Evolutionary conservation across 2,888 invertebrate species (phyloP), one percentile per base, ranked within the genome.

Genomic region (Argynnis bischoffii): DNA sequence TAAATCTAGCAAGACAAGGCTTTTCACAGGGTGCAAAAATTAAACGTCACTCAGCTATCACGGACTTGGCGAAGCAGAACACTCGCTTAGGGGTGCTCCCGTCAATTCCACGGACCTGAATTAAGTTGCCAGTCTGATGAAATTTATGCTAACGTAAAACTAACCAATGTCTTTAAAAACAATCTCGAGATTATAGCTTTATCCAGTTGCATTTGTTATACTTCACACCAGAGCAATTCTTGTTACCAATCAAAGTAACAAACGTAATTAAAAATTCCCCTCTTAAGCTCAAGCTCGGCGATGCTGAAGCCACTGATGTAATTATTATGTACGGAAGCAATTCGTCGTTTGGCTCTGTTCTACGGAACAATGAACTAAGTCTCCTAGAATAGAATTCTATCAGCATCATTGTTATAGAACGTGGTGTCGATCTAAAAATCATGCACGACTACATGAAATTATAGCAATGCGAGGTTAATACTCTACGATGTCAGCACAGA

Each of bases 401-500:
- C 63, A 67, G 46, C 55, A 63, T 64, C 60, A 63, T 63, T 35
- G 41, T 60, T 53, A 50, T 50, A 46, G 53, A 59, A 66, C 46
- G 48, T 64, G 47, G 35, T 65, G 60, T 66, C 63, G 83, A 83
- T 84, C 82, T 80, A 80, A 69, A 87, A 86, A 82, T 79, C 77
- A 78, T 84, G 83, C 78, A 82, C 80, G 82, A 83, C 83, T 83
- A 81, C 79, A 82, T 79, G 84, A 88, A 85, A 80, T 86, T 78
- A 77, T 74, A 82, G 79, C 81, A 82, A 81, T 81, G 83, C 81
- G 86, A 81, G 80, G 86, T 85, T 88, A 87, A 88, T 89, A 85
- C 87, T 87, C 84, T 77, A 83, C 86, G 85, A 86, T 85, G 89
- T 87, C 87, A 86, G 90, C 88, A 78, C 88, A 89, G 89, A 91